phyloP scores from a whole-genome alignment of 2,888 invertebrate genomes.

The Xanthorhoe designata region DNA sequence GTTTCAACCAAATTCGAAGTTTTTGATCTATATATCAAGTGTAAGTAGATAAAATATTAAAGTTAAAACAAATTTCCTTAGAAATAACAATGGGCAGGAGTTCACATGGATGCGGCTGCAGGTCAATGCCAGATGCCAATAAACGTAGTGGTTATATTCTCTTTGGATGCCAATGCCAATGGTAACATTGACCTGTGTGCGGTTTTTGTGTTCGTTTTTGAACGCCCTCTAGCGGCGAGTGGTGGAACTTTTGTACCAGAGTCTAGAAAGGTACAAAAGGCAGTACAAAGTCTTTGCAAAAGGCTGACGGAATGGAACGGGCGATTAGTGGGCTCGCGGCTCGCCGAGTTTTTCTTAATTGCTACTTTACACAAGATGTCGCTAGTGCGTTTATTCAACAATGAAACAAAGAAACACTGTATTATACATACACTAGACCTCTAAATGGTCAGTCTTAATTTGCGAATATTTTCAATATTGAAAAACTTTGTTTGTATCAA shows the following conservation, averaged over 20 bases:
- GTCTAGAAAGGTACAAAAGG: too few relatives aligned
- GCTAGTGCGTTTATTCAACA: background rate
- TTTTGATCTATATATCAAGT: too few relatives aligned
- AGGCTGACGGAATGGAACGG: background rate
- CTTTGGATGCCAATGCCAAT: too few relatives aligned
- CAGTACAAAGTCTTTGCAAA: too few relatives aligned
- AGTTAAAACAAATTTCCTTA: background rate
- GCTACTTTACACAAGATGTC: background rate
- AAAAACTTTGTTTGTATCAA: too few relatives aligned
- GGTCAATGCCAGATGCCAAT: conserved; percentile 23
- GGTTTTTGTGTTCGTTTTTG: background rate
- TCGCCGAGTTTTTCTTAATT: background rate
- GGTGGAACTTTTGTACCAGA: conserved; percentile 6
- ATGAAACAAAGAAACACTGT: background rate
- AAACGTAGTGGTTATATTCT: too few relatives aligned
- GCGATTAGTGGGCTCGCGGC: background rate
- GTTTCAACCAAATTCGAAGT: too few relatives aligned
- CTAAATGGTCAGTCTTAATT: too few relatives aligned
- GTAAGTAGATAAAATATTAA: too few relatives aligned
- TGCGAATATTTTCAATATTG: too few relatives aligned
- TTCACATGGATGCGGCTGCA: background rate
- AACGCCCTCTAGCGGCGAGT: conserved; percentile 19
- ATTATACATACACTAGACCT: too few relatives aligned
- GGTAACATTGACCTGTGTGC: conserved; percentile 15
- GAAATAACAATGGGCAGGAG: background rate